Evolutionary conservation across 2,113 vertebrate genomes (phyloP), one percentile per base, ranked within the genome.

Genomic region (Seriola quinqueradiata): DNA sequence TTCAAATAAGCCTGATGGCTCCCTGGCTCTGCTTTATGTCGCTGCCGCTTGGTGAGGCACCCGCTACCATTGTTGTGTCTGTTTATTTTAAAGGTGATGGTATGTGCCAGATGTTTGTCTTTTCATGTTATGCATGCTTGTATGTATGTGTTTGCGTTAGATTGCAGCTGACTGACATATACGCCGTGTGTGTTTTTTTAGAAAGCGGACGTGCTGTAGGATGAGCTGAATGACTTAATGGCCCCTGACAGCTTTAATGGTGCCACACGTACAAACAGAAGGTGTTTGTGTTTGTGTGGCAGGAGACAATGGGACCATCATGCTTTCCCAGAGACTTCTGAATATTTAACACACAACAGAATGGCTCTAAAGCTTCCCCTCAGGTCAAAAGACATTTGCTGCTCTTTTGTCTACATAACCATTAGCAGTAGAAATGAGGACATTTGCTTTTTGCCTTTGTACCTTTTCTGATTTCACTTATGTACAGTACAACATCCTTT

Each of bases 311-410:
- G 32, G 48, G n/a, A 23, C 57, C 40, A n/a, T 63, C 4, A 1
- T 38, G 59, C 10, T n/a, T 69, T 76, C 34, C 42, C 12, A 42
- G 50, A 32, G 55, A n/a, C 61, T 72, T 54, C 58, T 85, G 68
- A 85, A 80, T 81, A 83, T 87, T 82, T 87, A 55, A 82, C 36
- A 16, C 8, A 42, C 23, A 25, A n/a, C 50, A 68, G 65, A 48
- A 12, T 38, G 61, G 58, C 58, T 42, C 6, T 63, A 21, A 65
- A 32, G n/a, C 21, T 40, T n/a, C 3, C 52, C 50, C 66, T 70
- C 68, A 23, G 76, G 79, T n/a, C 32, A 38, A 64, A 50, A 70
- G 52, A 74, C 46, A 44, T 59, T 66, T 48, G 17, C 52, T 59
- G 21, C 63, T 50, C 11, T 16, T 28, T 21, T 7, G 21, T 54